Evolutionary conservation across 2,797 vertebrate species (phyloP).

Genomic region (Hemitrygon akajei): DNA sequence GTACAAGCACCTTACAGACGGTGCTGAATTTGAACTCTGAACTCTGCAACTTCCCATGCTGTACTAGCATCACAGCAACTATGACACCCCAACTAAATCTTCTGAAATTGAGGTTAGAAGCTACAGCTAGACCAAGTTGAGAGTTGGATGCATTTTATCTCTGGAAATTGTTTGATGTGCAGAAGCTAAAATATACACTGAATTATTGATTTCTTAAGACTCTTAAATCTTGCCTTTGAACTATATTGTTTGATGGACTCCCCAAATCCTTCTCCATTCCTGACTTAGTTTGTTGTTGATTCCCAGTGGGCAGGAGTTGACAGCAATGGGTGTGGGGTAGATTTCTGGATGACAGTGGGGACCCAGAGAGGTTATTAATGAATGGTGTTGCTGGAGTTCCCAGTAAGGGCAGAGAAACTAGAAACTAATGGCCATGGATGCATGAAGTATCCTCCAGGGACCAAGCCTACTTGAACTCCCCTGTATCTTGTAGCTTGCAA

Average conservation of each 20-base stretch:
- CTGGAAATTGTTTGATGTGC: neutral
- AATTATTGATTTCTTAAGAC: neutral
- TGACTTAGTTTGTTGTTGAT: neutral
- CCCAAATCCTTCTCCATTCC: neutral
- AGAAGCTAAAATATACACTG: neutral
- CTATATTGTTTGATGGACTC: neutral
- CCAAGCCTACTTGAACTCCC: neutral
- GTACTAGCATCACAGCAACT: too few relatives aligned
- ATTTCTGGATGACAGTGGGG: neutral
- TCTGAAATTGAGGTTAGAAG: neutral
- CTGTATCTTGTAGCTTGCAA: neutral
- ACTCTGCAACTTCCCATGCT: too few relatives aligned
- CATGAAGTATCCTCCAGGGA: neutral
- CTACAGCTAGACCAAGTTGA: neutral
- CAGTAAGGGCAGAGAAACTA: neutral
- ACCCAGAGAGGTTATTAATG: neutral
- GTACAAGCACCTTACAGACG: too few relatives aligned
- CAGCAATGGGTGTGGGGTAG: neutral
- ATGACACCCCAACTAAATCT: neutral
- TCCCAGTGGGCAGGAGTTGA: neutral
- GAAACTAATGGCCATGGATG: neutral
- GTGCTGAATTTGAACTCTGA: too few relatives aligned
- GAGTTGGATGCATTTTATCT: neutral
- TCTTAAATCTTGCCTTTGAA: neutral
- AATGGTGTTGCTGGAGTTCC: neutral